phyloP scores from a whole-genome alignment of 2,888 invertebrate species.

The Trachelus iudaicus region DNA sequence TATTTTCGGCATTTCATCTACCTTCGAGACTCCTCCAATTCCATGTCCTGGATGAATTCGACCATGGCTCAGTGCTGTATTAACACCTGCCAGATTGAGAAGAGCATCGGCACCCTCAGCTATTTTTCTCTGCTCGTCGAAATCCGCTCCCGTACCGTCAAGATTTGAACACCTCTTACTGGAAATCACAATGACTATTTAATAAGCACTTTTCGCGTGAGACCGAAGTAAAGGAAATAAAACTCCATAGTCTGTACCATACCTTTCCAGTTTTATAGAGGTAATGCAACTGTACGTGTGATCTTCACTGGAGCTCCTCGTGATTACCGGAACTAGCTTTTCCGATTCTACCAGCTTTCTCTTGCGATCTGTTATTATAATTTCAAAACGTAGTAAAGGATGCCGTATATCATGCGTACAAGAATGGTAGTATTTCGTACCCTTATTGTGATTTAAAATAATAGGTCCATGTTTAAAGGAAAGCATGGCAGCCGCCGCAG shows the following conservation, averaged over 20 bases:
- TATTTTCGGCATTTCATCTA: slow-evolving; percentile 18
- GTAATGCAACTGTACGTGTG: slow-evolving; percentile 83
- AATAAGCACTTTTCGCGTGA: neutral
- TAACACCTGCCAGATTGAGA: slow-evolving; percentile 78
- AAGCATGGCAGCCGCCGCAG: slow-evolving; percentile 86
- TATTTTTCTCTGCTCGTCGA: slow-evolving; percentile 77
- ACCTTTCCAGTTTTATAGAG: slow-evolving; percentile 60
- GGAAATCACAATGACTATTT: neutral
- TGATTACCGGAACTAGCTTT: slow-evolving; percentile 74
- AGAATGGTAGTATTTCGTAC: slow-evolving; percentile 32
- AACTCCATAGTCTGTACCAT: slow-evolving; percentile 4
- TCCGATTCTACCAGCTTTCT: slow-evolving; percentile 54
- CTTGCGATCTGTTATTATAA: slow-evolving; percentile 51
- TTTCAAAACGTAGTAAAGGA: neutral
- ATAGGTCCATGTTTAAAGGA: slow-evolving; percentile 88
- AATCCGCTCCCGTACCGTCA: slow-evolving; percentile 65
- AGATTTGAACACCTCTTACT: slow-evolving; percentile 46
- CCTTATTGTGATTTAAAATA: slow-evolving; percentile 68
- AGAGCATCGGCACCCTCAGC: slow-evolving; percentile 84
- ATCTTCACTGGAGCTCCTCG: slow-evolving; percentile 90
- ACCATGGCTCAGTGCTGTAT: slow-evolving; percentile 53
- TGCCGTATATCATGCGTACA: neutral
- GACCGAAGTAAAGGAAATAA: neutral
- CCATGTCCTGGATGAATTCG: slow-evolving; percentile 27
- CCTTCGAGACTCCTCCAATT: slow-evolving; percentile 6